phyloP scores from a whole-genome alignment of 2,797 vertebrate species.

The Coregonus suidteri region DNA sequence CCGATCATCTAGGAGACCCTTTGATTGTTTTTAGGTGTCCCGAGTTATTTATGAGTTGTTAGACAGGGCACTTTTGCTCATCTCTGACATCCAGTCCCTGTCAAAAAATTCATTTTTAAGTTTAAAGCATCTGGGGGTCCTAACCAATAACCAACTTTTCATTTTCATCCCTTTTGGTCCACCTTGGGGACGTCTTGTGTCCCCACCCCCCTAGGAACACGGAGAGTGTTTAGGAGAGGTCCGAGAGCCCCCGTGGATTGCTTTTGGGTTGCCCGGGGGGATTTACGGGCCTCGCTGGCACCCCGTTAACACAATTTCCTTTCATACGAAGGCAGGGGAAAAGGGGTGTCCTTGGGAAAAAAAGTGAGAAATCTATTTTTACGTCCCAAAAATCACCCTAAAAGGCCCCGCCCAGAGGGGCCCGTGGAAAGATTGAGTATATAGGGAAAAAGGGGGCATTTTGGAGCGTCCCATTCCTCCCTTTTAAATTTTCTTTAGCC shows the following conservation, averaged over 20 bases:
- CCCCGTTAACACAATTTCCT: conserved; percentile 58
- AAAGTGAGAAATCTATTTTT: conserved; percentile 71
- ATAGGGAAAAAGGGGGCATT: background rate
- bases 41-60: background rate
- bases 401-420: too few relatives aligned
- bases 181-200: conserved; percentile 70
- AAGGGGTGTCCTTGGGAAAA: conserved; percentile 57
- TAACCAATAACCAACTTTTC: background rate
- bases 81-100: background rate
- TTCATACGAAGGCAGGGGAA: conserved; percentile 62
- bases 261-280: conserved; percentile 70
- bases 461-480: background rate
- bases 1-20: background rate
- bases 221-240: conserved; percentile 64
- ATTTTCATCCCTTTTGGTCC: conserved; percentile 65
- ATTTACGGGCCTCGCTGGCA: conserved; percentile 71
- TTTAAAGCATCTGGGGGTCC: background rate
- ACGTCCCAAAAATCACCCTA: background rate
- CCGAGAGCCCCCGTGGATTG: conserved; percentile 55
- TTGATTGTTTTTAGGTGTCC: background rate
- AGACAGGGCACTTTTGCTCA: background rate
- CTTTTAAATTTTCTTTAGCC: conserved; percentile 28
- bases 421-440: background rate
- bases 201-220: conserved; percentile 75
- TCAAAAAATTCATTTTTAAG: background rate